A percentile compares a stretch with the other conserved stretches of the same genome.
Conservation (phyloP, 2,888 invertebrate genomes). For the Sinhomidia bicolor region DNA sequence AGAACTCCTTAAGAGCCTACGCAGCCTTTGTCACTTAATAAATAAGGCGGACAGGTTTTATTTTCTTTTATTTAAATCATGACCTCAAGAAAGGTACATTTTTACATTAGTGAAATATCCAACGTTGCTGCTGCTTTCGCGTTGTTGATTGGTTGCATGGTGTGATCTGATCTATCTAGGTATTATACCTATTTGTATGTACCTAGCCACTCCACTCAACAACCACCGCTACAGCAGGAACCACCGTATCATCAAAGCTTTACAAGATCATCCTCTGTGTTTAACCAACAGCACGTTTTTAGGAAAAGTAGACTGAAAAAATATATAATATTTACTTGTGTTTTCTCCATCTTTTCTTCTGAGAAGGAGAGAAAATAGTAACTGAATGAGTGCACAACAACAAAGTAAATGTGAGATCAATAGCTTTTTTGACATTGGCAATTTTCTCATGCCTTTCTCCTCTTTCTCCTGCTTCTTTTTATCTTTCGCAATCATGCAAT, state of each 20-base stretch:
- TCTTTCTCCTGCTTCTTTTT: neutral
- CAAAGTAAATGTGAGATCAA: slow-evolving; percentile 47
- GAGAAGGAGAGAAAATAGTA: neutral
- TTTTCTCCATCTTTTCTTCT: neutral
- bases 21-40: too few relatives aligned
- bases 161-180: neutral
- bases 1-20: too few relatives aligned
- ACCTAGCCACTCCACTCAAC: neutral
- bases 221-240: neutral
- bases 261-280: neutral
- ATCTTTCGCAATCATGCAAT: slow-evolving; percentile 39
- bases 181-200: neutral
- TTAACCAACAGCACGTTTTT: neutral
- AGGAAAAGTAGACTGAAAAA: neutral
- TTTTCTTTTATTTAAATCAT: too few relatives aligned
- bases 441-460: neutral
- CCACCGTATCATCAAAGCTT: neutral
- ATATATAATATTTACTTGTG: neutral
- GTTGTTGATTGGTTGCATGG: too few relatives aligned
- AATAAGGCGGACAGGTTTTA: too few relatives aligned
- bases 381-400: slow-evolving; percentile 8
- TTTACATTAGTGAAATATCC: too few relatives aligned
- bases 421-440: slow-evolving; percentile 35
- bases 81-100: too few relatives aligned
- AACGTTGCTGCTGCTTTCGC: too few relatives aligned